A percentile compares a stretch with the other conserved stretches of the same genome.
phyloP scores from a whole-genome alignment of 92 coral and sea anemone species.

The Isaurus tuberculatus region DNA sequence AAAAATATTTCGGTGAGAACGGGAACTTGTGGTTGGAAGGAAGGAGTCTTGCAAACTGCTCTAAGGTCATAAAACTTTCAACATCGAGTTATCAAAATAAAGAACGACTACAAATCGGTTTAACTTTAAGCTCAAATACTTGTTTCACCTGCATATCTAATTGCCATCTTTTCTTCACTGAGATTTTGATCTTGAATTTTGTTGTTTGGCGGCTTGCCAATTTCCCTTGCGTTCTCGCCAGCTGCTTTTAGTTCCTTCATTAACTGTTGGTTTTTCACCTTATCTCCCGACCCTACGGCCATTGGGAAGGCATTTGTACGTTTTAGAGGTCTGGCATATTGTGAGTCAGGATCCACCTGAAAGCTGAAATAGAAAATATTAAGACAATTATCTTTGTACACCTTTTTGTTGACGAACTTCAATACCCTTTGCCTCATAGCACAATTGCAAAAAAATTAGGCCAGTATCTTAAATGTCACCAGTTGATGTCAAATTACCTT shows the following conservation, averaged over 20 bases:
- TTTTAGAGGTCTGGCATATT: conserved; percentile 79
- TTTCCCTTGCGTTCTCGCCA: conserved; percentile 15
- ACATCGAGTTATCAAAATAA: no score
- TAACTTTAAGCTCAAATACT: not conserved
- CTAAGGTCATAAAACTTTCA: no score
- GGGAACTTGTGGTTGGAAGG: no score
- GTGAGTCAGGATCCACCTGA: conserved; percentile 80
- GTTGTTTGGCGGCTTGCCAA: conserved; percentile 54
- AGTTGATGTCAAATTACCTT: no score
- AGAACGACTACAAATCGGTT: not conserved
- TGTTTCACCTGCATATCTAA: conserved; percentile 72
- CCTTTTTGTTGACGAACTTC: no score
- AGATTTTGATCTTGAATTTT: conserved; percentile 71
- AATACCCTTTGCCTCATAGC: no score
- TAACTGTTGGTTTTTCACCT: conserved; percentile 59
- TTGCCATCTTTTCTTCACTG: conserved; percentile 73
- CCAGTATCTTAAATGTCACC: no score
- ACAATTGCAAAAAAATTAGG: no score
- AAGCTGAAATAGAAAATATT: conserved; percentile 45
- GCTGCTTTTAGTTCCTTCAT: conserved; percentile 59
- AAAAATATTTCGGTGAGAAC: no score
- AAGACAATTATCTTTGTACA: no score
- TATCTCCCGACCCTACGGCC: conserved; percentile 47
- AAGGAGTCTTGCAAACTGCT: no score
- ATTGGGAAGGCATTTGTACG: conserved; percentile 57